Base-by-base conservation (phyloP, 2,797 vertebrate species). In the Steatocranus sp. region DNA sequence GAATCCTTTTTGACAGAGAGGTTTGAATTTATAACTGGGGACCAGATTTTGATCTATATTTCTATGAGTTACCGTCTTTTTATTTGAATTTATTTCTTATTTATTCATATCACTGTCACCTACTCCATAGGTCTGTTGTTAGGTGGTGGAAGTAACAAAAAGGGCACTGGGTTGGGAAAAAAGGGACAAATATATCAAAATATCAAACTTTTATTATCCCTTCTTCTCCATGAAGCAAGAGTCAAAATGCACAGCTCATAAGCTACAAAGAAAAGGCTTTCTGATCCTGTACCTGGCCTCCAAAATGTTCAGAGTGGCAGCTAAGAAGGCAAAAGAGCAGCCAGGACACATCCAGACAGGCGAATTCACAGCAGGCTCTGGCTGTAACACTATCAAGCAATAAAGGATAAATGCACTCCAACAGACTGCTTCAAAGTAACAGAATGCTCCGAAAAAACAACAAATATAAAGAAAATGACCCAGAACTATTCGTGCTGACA, bases 11-110 rank as follows among this genome's bases (percentile, higher is more conserved):
- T 56, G 34, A 30, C 34, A 8, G 6, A 25, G 14, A 41, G 50
- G 20, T 53, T 17, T 75, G 32, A 23, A 53, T 75, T 75, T 70
- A 46, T 1, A 27, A 43, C 38, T 8, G 20, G 3, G 75, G 34
- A 27, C 7, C 34, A 54, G 34, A 38, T 76, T 41, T 76, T 2
- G 12, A 17, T 30, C 27, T 32, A 8, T n/a, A 73, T n/a, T 73
- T 73, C 1, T 18, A 30, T 1, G 1, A 73, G 4, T 48, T 48
- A n/a, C 43, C 0, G 0, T 12, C 43, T 4, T 73, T 32, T 17
- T n/a, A n/a, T 48, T 30, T 48, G 25, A 30, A 46, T 46, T 2
- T 48, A 73, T 18, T 73, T 46, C 3, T 48, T 48, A 73, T 2
- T 25, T 70, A 70, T 43, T 10, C 66, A 27, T 70, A 27, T 70